Base-by-base conservation (phyloP, 1,140 invertebrate species). In the Cheumatopsyche charites region DNA sequence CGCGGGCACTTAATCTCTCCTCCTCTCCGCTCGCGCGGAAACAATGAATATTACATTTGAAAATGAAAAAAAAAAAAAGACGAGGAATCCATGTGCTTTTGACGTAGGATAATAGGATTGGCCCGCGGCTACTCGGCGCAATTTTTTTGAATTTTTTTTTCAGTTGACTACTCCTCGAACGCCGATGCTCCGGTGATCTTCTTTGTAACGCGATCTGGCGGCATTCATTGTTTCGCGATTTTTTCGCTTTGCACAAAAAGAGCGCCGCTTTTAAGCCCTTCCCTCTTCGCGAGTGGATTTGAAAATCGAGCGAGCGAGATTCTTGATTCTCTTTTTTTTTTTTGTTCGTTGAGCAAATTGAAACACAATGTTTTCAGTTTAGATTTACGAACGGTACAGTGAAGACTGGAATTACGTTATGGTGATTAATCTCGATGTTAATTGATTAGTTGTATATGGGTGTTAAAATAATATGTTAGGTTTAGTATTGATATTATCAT, bases 21-120 rank as follows among this genome's bases (percentile, higher is more conserved):
- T 52, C 19, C 66, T 68, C 47, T 68, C 66, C 36, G 66, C 47
- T 68, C 66, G 66, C 47, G 66, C 25, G 47, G 66, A 68, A 68
- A 68, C 66, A 68, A 68, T 68, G 66, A 68, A 68, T 68, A 68
- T 68, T 68, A 68, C 66, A 68, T 68, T 68, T n/a, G n/a, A n/a
- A n/a, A n/a, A n/a, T n/a, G n/a, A n/a, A n/a, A 68, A 68, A 68
- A 68, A 67, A 58, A 47, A 47, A 47, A 47, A 4, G 15, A 47
- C 15, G 23, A 58, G 55, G 55, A 58, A 68, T 68, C 66, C 66
- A 68, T 68, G 66, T 68, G 66, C 66, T 68, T 68, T 68, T 68
- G 66, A 68, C 66, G 66, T 68, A 68, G 66, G 66, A 68, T 68
- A 68, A 68, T 68, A 68, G 66, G 66, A 68, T 68, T 68, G 66